Evolutionary conservation across 2,797 vertebrate genomes (phyloP), one percentile per base, ranked within the genome.

Genomic region (Ateles fusciceps): DNA sequence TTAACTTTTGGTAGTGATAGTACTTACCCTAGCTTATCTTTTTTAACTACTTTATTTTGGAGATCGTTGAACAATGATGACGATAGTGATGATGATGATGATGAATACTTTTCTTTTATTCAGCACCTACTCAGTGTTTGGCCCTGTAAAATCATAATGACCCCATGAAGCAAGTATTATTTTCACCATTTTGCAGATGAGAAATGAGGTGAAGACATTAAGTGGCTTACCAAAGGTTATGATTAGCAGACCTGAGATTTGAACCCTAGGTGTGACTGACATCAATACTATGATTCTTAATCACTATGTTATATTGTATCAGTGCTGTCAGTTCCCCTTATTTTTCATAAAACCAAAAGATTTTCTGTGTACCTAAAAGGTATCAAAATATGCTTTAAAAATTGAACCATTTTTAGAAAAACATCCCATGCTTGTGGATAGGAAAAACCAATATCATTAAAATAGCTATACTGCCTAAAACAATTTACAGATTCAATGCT

Each of bases 341-440:
- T 72, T 93, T 80, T 89, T 89, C 74, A 42, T 93, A 71, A 97
- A 91, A 91, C 44, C 5, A 64, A 89, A 85, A 91, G 11, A 74
- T 50, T 81, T 91, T 78, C 74, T 85, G 21, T 39, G 74, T 85
- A 14, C 36, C 76, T 42, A 89, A 89, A 79, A 91, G 6, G 2
- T 93, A 86, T 68, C 42, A 83, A 96, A 95, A 33, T 48, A 22
- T 83, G 19, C 7, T 88, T 88, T 85, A 36, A 86, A 83, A 94
- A 55, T 55, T 55, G 7, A 55, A 21, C 19, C 7, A 55, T 55
- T 55, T 55, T 55, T 55, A 55, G 52, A 55, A 55, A 55, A 55
- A 22, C 19, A 22, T 22, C 19, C 52, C 7, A 55, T 55, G 52
- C 19, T 55, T 0, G 22, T 55, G 52, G 19, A 55, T 55, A 21